These are phyloP conservation scores for Latheticus oryzae DNA, from an alignment of 2,888 invertebrate genomes.

Conservation along the genomic window DNA sequence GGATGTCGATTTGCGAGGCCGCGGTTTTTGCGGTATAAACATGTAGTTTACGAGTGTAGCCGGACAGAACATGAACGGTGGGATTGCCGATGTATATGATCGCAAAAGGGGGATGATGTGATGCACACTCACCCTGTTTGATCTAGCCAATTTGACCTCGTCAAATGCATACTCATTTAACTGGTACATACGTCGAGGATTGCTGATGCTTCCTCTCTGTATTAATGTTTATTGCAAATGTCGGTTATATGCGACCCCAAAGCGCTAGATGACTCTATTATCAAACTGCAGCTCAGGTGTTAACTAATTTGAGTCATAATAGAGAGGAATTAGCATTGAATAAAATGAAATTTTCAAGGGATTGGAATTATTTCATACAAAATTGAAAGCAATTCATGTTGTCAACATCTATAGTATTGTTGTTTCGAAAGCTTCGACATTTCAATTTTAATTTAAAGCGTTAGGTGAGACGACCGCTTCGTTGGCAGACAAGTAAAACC, in stretches of 20 bases:
- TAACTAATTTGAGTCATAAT: slow-evolving; percentile 18
- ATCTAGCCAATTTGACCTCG: slow-evolving; percentile 58
- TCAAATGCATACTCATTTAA: slow-evolving; percentile 54
- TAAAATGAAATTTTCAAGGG: no score
- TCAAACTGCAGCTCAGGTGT: slow-evolving; percentile 14
- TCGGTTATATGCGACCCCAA: slow-evolving; percentile 39
- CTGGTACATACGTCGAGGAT: slow-evolving; percentile 25
- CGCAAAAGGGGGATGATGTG: slow-evolving; percentile 34
- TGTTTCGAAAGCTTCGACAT: slow-evolving; percentile 56
- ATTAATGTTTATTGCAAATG: slow-evolving; percentile 40
- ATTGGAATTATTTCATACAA: no score
- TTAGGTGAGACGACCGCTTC: slow-evolving; percentile 24
- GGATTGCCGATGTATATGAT: slow-evolving; percentile 57
- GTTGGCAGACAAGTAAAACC: slow-evolving; percentile 61
- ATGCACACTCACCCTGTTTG: slow-evolving; percentile 46
- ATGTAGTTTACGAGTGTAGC: slow-evolving; percentile 66
- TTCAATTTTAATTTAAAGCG: slow-evolving; percentile 60
- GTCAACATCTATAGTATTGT: no score
- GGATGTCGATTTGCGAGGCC: slow-evolving; percentile 66
- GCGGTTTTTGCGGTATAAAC: slow-evolving; percentile 68
- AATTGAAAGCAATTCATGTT: no score
- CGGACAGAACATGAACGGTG: slow-evolving; percentile 64
- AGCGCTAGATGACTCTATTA: slow-evolving; percentile 37
- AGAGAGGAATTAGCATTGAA: no score
- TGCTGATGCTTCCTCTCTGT: slow-evolving; percentile 27